Conservation (phyloP, 2,888 invertebrate genomes). For the Apomyelois bistriatella region DNA sequence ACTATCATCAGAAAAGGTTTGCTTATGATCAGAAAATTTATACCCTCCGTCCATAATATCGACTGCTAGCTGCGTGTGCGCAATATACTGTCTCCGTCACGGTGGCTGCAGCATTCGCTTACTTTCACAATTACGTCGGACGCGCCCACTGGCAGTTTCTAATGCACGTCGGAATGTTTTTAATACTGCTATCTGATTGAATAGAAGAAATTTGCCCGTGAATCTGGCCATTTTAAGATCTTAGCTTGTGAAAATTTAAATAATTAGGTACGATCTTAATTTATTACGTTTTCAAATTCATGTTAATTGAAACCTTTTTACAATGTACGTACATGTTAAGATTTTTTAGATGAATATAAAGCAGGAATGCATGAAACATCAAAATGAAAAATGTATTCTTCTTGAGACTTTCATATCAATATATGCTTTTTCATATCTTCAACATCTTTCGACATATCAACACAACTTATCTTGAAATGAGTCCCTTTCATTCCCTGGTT, state of each 20-base stretch:
- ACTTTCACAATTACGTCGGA: constrained; percentile 64
- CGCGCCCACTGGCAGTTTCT: constrained; percentile 46
- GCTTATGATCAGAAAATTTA: background rate
- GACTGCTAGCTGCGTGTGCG: background rate
- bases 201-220: background rate
- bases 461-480: background rate
- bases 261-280: background rate
- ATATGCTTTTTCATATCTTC: too few species aligned
- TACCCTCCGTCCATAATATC: background rate
- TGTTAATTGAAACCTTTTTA: too few species aligned
- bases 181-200: background rate
- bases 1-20: background rate
- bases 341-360: too few species aligned
- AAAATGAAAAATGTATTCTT: too few species aligned
- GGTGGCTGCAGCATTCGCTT: constrained; percentile 53
- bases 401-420: too few species aligned
- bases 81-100: constrained; percentile 29
- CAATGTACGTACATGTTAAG: too few species aligned
- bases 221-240: background rate
- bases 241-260: too few species aligned
- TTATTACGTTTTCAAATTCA: background rate
- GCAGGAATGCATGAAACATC: too few species aligned
- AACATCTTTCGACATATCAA: too few species aligned
- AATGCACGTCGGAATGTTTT: constrained; percentile 24
- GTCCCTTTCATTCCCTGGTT: background rate